These are phyloP conservation scores for Chanos chanos DNA, from an alignment of 2,797 vertebrate genomes.

Conservation along the genomic window DNA sequence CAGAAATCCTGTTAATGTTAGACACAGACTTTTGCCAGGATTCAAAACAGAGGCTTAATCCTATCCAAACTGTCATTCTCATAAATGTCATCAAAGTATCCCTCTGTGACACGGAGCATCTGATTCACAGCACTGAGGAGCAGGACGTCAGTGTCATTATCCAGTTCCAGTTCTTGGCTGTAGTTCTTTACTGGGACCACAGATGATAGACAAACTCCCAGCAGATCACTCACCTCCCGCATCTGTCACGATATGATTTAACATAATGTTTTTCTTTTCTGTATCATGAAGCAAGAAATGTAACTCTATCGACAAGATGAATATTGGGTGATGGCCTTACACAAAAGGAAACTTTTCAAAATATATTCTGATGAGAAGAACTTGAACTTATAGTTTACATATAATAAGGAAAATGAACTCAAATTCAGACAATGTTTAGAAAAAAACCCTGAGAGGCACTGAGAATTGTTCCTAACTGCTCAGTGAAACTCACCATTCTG, in stretches of 20 bases:
- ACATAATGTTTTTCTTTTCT: not conserved
- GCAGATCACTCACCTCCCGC: conserved; percentile 56
- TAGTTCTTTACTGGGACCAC: conserved; percentile 76
- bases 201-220: conserved; percentile 68
- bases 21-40: not conserved
- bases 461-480: too few relatives aligned
- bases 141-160: conserved; percentile 60
- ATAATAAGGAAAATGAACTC: too few relatives aligned
- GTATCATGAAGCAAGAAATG: too few relatives aligned
- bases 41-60: not conserved
- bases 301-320: too few relatives aligned
- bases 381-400: too few relatives aligned
- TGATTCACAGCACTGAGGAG: conserved; percentile 60
- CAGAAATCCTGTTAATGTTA: not conserved
- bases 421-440: too few relatives aligned
- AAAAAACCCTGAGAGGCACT: too few relatives aligned
- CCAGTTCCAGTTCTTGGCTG: conserved; percentile 64
- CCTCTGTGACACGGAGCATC: conserved; percentile 64
- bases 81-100: conserved; percentile 58
- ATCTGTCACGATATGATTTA: conserved; percentile 55
- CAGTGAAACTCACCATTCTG: conserved; percentile 46
- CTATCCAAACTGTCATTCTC: too few relatives aligned
- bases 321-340: too few relatives aligned
- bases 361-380: too few relatives aligned
- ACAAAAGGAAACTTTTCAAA: too few relatives aligned